Percentiles rank a stretch among this genome's conserved stretches.
phyloP scores from a whole-genome alignment of 2,888 invertebrate genomes.

The Meandrusa payeni region DNA sequence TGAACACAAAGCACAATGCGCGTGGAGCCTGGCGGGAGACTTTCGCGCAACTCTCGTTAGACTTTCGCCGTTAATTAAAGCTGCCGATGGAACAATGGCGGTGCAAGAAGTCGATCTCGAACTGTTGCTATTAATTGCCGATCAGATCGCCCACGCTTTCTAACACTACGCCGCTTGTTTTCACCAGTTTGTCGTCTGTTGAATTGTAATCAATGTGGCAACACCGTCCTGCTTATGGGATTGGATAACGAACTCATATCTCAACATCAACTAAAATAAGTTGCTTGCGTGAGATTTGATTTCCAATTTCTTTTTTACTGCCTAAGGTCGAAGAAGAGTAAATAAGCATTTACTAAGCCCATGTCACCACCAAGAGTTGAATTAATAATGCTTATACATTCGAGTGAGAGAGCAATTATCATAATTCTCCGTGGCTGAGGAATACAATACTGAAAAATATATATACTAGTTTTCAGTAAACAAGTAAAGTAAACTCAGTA shows the following conservation, averaged over 20 bases:
- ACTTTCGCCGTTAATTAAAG: slow-evolving; percentile 78
- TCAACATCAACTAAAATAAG: too few relatives aligned
- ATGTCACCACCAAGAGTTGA: too few relatives aligned
- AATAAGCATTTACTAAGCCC: too few relatives aligned
- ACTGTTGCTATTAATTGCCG: slow-evolving; percentile 69
- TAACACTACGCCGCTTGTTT: slow-evolving; percentile 44
- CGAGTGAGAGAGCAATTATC: neutral
- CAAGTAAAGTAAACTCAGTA: too few relatives aligned
- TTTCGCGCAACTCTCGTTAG: slow-evolving; percentile 71
- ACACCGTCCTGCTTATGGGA: too few relatives aligned
- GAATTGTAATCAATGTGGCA: neutral
- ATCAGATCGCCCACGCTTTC: slow-evolving; percentile 75
- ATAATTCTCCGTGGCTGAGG: too few relatives aligned
- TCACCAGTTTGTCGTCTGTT: slow-evolving; percentile 7
- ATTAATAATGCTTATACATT: neutral
- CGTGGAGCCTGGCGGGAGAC: slow-evolving; percentile 55
- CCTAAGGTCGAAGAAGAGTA: too few relatives aligned
- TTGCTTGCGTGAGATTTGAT: too few relatives aligned
- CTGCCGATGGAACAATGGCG: slow-evolving; percentile 70
- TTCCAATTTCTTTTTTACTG: too few relatives aligned
- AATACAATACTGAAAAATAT: too few relatives aligned
- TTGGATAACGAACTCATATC: too few relatives aligned
- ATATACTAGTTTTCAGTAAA: too few relatives aligned
- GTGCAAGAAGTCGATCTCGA: slow-evolving; percentile 67
- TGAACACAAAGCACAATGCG: slow-evolving; percentile 44